Evolutionary conservation across 2,113 vertebrate species (phyloP).

Genomic region (Eclectus roratus): DNA sequence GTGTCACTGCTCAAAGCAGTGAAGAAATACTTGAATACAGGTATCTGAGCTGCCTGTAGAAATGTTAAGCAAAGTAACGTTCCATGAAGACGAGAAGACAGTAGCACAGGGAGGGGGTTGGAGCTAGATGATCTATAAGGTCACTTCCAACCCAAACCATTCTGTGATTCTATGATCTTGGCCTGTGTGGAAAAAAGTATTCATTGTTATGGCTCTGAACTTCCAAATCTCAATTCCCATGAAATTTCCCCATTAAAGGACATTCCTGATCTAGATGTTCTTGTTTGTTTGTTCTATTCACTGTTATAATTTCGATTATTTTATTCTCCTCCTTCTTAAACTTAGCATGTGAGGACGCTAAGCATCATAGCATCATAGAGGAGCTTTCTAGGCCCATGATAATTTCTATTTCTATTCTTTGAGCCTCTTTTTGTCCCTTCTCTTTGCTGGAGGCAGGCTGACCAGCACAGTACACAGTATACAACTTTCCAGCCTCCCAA

Average conservation of each 20-base stretch:
- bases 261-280: background rate
- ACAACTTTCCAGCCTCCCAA: background rate
- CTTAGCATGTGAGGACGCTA: background rate
- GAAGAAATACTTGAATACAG: background rate
- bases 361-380: fast-evolving
- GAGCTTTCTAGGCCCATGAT: background rate
- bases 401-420: background rate
- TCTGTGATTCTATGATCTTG: background rate
- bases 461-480: background rate
- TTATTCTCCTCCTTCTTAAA: background rate
- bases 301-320: background rate
- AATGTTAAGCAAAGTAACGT: background rate
- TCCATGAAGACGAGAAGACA: background rate
- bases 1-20: background rate
- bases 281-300: background rate
- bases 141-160: background rate
- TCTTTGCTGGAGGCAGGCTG: background rate
- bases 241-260: background rate
- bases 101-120: background rate
- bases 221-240: background rate
- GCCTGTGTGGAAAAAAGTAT: background rate
- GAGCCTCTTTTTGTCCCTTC: background rate
- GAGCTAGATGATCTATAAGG: background rate
- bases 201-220: background rate
- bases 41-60: background rate